Conservation (phyloP, 1,140 invertebrate species). For the Pollicipes pollicipes region DNA sequence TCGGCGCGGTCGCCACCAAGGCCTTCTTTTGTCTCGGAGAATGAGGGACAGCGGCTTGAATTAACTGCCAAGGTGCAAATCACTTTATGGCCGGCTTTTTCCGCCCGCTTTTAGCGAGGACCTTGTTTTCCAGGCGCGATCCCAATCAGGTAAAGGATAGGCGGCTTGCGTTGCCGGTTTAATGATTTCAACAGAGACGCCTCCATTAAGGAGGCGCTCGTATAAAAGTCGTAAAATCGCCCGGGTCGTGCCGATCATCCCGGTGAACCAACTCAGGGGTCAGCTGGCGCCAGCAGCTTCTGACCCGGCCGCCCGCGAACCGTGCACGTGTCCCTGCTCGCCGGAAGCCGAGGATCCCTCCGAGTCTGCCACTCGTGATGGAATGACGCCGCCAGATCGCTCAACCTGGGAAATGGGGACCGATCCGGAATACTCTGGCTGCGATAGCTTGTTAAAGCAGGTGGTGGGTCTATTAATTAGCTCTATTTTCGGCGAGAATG, state of each 20-base stretch:
- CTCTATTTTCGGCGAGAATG: not conserved
- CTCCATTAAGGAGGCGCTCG: not conserved
- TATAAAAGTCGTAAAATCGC: conserved; percentile 1
- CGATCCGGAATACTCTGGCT: too few relatives aligned
- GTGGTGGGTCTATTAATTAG: not conserved
- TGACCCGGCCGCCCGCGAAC: too few relatives aligned
- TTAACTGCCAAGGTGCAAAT: not conserved
- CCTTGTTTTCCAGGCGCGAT: not conserved
- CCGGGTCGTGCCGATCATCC: too few relatives aligned
- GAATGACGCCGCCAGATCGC: too few relatives aligned
- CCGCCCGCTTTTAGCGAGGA: not conserved
- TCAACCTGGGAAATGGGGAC: too few relatives aligned
- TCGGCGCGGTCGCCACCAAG: not conserved
- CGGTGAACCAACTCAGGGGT: too few relatives aligned
- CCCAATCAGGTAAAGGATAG: not conserved
- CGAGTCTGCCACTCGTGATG: too few relatives aligned
- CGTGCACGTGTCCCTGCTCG: too few relatives aligned
- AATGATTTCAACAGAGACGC: not conserved
- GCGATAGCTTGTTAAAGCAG: not conserved
- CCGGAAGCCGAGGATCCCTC: too few relatives aligned
- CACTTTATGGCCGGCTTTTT: not conserved
- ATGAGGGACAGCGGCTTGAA: not conserved
- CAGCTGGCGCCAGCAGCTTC: too few relatives aligned
- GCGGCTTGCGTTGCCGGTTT: not conserved
- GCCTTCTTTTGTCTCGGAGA: not conserved